phyloP scores from a whole-genome alignment of 2,797 vertebrate species.

The Phylloscopus collybita region DNA sequence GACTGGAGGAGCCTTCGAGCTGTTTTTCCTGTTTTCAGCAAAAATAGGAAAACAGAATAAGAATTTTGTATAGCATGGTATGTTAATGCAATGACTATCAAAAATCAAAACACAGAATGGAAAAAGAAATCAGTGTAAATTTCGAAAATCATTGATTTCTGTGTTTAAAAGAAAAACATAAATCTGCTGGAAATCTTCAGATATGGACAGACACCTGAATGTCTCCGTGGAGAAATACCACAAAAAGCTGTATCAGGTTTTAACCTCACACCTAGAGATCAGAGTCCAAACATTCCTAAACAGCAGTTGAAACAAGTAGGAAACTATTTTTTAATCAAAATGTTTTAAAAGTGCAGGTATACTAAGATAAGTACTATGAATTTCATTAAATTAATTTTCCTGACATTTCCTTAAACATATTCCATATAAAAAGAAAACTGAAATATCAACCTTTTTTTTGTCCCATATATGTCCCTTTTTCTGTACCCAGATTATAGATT shows the following conservation, averaged over 20 bases:
- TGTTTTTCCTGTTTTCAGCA: background rate
- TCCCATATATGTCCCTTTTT: background rate
- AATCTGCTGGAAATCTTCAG: background rate
- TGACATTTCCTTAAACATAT: background rate
- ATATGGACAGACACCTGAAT: background rate
- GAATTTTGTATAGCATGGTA: background rate
- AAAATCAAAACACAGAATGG: background rate
- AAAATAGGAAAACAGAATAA: background rate
- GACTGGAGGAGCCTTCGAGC: background rate
- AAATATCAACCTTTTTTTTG: background rate
- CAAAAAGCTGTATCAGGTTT: background rate
- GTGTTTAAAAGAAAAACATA: background rate
- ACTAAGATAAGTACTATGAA: background rate
- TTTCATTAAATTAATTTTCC: background rate
- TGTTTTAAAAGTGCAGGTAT: background rate
- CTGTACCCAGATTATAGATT: background rate
- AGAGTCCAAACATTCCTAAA: background rate
- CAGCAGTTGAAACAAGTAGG: background rate
- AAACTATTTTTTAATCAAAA: background rate
- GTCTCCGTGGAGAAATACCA: background rate
- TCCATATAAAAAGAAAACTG: conserved; percentile 2
- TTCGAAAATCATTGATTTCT: background rate
- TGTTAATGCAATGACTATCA: background rate
- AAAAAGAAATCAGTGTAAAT: background rate
- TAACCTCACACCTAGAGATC: background rate